Evolutionary conservation across 2,797 vertebrate species (phyloP), one percentile per base, ranked within the genome.

Genomic region (Mus spretus): DNA sequence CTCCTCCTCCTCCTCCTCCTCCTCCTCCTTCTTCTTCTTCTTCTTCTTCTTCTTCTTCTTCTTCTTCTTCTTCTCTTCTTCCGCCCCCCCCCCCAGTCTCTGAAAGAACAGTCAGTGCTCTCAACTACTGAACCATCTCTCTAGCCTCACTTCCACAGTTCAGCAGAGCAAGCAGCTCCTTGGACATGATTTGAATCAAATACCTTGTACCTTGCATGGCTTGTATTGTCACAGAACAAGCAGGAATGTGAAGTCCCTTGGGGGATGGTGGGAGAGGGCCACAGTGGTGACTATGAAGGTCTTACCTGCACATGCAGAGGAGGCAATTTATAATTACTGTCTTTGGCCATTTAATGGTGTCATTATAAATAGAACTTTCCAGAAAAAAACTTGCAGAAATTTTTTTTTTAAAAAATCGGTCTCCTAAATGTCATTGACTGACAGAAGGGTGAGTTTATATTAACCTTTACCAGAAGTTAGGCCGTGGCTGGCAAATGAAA

Each of bases 301-400:
- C 63, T 84, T 84, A 89, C 4, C 40, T 37, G 82, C 92, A 75
- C 47, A 92, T 57, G 82, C 31, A 83, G 84, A 59, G 14, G 70
- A 97, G 40, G 17, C 81, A 94, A 34, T 92, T 96, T 89, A 44
- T 20, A 93, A 44, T 70, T 83, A 96, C 89, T 94, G 19, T 91
- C 90, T 79, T 50, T 57, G 67, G 57, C 15, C 67, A 94, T 26
- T 11, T 59, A 61, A 20, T n/a, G 61, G 28, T 85, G 37, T 75
- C 89, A 91, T 79, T 89, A 85, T 96, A 91, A 78, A 96, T 0
- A 97, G 55, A 96, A 55, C 3, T 92, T 87, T 96, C 75, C 77
- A 87, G 96, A 93, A 86, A 47, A 57, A 84, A 57, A 57, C 89
- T 95, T 97, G 53, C 31, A 65, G 86, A 89, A 79, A 28, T 50